phyloP scores from a whole-genome alignment of 2,113 vertebrate species.

The Muntiacus reevesi region DNA sequence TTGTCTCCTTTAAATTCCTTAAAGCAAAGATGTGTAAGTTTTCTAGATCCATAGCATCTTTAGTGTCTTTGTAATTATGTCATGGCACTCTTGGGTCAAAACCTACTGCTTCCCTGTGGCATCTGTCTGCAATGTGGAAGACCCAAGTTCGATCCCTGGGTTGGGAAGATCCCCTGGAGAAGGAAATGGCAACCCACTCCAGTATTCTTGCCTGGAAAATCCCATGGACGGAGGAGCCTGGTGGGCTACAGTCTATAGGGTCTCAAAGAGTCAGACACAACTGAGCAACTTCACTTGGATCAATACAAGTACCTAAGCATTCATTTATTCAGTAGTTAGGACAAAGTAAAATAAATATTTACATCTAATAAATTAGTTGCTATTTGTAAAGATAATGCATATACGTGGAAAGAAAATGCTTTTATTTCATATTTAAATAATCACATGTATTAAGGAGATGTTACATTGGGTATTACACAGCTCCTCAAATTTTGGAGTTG shows the following conservation, averaged over 20 bases:
- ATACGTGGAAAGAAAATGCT: not conserved
- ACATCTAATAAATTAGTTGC: not conserved
- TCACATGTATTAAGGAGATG: not conserved
- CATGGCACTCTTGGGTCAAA: not conserved
- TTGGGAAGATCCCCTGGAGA: not conserved
- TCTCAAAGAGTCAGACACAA: rapidly evolving
- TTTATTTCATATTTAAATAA: not conserved
- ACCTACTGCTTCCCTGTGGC: not conserved
- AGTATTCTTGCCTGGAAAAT: not conserved
- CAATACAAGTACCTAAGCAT: not conserved
- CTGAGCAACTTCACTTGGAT: not conserved
- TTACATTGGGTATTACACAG: not conserved
- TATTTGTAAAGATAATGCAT: not conserved
- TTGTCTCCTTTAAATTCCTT: not conserved
- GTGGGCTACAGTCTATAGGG: not conserved
- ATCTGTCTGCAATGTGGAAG: rapidly evolving
- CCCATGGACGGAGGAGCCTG: not conserved
- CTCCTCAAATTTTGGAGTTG: not conserved
- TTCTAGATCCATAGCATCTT: not conserved
- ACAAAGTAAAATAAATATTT: not conserved
- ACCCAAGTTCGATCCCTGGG: not conserved
- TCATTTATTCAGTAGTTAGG: not conserved
- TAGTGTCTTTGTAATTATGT: not conserved
- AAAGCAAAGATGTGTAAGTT: not conserved
- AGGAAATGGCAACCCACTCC: not conserved